A percentile compares a stretch with the other conserved stretches of the same genome.
phyloP scores from a whole-genome alignment of 2,888 invertebrate species.

The Alentia gelatinosa region DNA sequence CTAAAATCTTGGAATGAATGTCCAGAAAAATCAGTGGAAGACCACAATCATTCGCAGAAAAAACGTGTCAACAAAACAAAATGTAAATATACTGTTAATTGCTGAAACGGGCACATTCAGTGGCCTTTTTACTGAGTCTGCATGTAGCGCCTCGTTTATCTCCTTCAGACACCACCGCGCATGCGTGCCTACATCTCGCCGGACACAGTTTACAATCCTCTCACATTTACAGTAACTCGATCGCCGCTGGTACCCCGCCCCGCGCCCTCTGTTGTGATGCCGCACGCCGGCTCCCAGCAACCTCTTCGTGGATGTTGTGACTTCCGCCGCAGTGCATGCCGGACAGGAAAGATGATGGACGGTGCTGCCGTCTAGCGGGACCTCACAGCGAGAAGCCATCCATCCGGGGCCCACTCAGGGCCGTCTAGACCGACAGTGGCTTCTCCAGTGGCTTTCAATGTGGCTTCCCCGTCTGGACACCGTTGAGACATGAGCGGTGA shows the following conservation, averaged over 20 bases:
- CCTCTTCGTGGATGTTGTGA: neutral
- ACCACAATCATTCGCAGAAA: too few relatives aligned
- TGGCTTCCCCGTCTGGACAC: neutral
- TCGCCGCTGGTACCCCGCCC: neutral
- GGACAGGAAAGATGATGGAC: neutral
- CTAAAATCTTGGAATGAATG: too few relatives aligned
- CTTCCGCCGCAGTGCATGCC: neutral
- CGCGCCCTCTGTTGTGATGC: neutral
- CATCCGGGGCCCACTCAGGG: neutral
- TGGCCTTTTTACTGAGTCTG: too few relatives aligned
- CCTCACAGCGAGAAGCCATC: neutral
- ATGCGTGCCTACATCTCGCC: too few relatives aligned
- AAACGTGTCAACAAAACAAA: too few relatives aligned
- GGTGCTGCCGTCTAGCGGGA: neutral
- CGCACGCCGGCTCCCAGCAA: neutral
- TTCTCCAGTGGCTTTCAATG: neutral
- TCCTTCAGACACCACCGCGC: too few relatives aligned
- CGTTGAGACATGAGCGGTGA: neutral
- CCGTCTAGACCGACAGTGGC: neutral
- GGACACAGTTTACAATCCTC: neutral
- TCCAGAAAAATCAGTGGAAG: too few relatives aligned
- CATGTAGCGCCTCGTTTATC: too few relatives aligned
- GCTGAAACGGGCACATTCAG: too few relatives aligned
- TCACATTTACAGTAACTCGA: neutral
- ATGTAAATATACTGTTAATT: too few relatives aligned